A percentile compares a stretch with the other conserved stretches of the same genome.
Evolutionary conservation across 2,797 vertebrate genomes (phyloP).

Genomic region (Gymnoscopelus microlampas): DNA sequence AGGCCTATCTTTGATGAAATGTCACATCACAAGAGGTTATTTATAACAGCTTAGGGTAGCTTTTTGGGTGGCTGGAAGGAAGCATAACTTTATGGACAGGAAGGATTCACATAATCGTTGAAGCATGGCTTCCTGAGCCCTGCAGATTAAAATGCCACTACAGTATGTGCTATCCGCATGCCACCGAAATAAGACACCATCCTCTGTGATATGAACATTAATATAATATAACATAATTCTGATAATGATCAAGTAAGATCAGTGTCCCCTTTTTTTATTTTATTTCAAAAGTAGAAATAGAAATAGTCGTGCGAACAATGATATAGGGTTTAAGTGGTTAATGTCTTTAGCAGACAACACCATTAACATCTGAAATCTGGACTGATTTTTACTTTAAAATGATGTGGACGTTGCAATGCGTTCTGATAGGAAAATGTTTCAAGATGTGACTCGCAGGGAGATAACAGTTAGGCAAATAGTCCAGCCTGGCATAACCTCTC

Average conservation of each 20-base stretch:
- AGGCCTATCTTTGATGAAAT: not conserved
- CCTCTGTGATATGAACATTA: not conserved
- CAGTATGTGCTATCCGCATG: not conserved
- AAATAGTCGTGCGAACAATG: not conserved
- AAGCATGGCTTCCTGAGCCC: not conserved
- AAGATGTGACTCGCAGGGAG: constrained; percentile 33
- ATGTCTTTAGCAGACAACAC: not conserved
- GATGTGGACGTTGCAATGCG: constrained; percentile 16
- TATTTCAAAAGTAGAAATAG: too few relatives aligned
- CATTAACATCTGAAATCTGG: constrained; percentile 26
- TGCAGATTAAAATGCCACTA: constrained; percentile 14
- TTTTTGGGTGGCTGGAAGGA: not conserved
- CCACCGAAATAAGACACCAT: not conserved
- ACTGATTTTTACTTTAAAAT: constrained; percentile 21
- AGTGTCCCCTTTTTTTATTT: too few relatives aligned
- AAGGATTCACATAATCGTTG: not conserved
- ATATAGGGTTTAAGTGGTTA: too few relatives aligned
- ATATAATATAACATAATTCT: not conserved
- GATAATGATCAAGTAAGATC: not conserved
- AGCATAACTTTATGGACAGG: not conserved
- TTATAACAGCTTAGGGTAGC: too few relatives aligned
- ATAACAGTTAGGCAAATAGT: constrained; percentile 77
- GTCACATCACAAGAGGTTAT: not conserved
- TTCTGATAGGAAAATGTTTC: constrained; percentile 38
- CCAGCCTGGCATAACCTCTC: constrained; percentile 49